Percentiles rank a stretch among this genome's conserved stretches.
Conservation (phyloP, 2,797 vertebrate species). For the Naso thynnoides region DNA sequence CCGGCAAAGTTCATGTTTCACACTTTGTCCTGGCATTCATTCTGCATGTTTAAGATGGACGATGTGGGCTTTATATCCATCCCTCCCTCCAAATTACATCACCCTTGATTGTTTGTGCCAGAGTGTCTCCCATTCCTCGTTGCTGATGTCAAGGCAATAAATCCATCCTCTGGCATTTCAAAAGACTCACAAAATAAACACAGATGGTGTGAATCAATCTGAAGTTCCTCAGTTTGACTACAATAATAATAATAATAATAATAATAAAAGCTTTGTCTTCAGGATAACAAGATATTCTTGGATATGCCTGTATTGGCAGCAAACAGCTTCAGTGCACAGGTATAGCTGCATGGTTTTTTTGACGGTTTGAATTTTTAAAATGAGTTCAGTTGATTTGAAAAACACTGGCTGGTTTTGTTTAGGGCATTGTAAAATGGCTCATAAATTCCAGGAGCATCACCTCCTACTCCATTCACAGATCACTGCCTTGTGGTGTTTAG, state of each 20-base stretch:
- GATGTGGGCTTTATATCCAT: slow-evolving; percentile 2
- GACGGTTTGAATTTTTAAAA: not conserved
- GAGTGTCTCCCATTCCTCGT: slow-evolving; percentile 64
- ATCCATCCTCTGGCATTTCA: slow-evolving; percentile 11
- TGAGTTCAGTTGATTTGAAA: not conserved
- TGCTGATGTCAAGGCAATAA: slow-evolving; percentile 63
- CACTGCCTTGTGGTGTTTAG: not conserved
- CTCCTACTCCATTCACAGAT: slow-evolving; percentile 27
- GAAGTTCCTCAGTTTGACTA: not conserved
- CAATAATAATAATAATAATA: no score
- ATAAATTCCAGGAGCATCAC: slow-evolving; percentile 65
- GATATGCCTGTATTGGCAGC: not conserved
- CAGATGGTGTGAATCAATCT: slow-evolving; percentile 35
- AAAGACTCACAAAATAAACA: slow-evolving; percentile 16
- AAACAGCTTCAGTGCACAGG: not conserved
- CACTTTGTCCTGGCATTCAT: not conserved
- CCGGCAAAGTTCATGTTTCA: not conserved
- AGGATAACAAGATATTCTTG: not conserved
- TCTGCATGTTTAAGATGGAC: not conserved
- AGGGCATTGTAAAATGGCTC: slow-evolving; percentile 54
- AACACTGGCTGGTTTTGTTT: slow-evolving; percentile 25
- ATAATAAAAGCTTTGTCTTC: not conserved
- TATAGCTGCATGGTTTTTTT: not conserved
- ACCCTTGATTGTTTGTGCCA: slow-evolving; percentile 56
- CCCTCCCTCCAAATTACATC: slow-evolving; percentile 23